phyloP scores from a whole-genome alignment of 2,113 vertebrate species.

The Nothoprocta pentlandii region DNA sequence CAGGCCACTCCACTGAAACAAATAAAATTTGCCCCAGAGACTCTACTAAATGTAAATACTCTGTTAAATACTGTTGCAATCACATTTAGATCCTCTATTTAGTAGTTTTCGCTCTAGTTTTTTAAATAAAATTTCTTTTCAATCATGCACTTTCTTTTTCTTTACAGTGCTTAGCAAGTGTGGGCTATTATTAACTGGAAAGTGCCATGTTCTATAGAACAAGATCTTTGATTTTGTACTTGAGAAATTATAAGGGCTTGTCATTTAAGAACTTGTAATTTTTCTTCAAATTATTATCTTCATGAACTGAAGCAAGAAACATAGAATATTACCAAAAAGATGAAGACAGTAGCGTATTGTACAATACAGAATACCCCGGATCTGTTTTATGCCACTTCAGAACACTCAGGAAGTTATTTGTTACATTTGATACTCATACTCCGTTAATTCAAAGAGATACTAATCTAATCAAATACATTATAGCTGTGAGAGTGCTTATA shows the following conservation, averaged over 20 bases:
- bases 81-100: not conserved
- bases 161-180: fast-evolving
- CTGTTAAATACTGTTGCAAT: not conserved
- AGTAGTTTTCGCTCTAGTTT: not conserved
- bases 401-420: not conserved
- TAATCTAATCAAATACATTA: not conserved
- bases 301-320: not conserved
- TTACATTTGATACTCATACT: not conserved
- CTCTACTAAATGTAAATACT: not conserved
- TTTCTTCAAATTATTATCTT: not conserved
- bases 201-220: not conserved
- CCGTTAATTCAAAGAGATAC: not conserved
- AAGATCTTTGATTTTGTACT: not conserved
- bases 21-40: not conserved
- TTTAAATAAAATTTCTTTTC: not conserved
- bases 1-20: not conserved
- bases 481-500: not conserved
- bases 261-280: not conserved
- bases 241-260: not conserved
- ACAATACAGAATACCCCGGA: not conserved
- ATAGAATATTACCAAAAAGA: not conserved
- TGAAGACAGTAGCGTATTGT: not conserved
- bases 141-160: not conserved
- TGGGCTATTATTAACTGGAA: not conserved
- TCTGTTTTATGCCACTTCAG: not conserved